Conservation (phyloP, 2,797 vertebrate species). For the Sylvia borin region DNA sequence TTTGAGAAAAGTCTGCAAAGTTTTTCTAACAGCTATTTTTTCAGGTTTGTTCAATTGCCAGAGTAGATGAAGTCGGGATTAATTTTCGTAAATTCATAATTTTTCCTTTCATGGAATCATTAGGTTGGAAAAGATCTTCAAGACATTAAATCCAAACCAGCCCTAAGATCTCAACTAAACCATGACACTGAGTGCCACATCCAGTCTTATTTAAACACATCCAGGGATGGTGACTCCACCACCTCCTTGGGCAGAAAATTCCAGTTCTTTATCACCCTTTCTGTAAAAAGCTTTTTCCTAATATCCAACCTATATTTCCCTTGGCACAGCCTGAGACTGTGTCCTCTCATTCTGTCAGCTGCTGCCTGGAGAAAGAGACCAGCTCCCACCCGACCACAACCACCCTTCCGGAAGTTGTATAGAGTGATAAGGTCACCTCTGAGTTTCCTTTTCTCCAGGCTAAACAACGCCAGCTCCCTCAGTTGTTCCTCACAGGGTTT, state of each 20-base stretch:
- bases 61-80: background rate
- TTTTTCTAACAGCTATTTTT: background rate
- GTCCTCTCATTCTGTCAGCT: background rate
- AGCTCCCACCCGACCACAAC: background rate
- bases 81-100: background rate
- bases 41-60: background rate
- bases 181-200: background rate
- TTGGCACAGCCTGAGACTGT: background rate
- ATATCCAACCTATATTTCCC: background rate
- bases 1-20: background rate
- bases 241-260: background rate
- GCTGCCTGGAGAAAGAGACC: background rate
- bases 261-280: background rate
- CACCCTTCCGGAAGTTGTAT: background rate
- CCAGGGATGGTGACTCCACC: background rate
- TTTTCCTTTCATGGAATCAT: background rate
- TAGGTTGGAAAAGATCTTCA: background rate
- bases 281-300: background rate
- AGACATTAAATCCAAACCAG: background rate
- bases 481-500: too few relatives aligned
- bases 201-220: background rate
- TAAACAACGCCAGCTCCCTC: too few relatives aligned
- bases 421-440: too few relatives aligned
- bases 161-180: background rate
- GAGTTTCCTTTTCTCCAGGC: too few relatives aligned